Evolutionary conservation across 2,888 invertebrate genomes (phyloP), one percentile per base, ranked within the genome.

Genomic region (Drosophila mimica): DNA sequence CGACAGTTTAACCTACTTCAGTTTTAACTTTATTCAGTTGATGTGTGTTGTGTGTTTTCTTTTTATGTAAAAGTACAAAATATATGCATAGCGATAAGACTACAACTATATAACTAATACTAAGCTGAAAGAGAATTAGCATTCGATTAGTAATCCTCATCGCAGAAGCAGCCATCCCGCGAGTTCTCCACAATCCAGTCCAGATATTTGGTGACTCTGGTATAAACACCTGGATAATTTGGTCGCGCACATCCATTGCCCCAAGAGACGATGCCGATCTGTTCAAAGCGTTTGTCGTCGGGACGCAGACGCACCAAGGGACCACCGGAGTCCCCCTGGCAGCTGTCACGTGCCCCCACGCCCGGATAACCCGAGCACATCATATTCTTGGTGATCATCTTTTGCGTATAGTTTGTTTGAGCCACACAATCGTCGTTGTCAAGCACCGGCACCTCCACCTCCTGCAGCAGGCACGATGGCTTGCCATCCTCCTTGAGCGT

Each of bases 371-470:
- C 92, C 11, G 91, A 92, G 79, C 91, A 92, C 92, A 91, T 91
- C 98, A 98, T 98, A 91, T 97, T 97, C 82, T 97, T 96, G 0
- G 97, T 96, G 80, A 98, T 98, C 96, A 97, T 97, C 62, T 96
- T 95, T 1, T 96, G 94, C 3, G 96, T 96, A 91, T 98, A 98
- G 92, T 96, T 97, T 5, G 97, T 97, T 71, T 95, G 92, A 65
- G 93, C 95, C 56, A 95, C 94, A 89, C 97, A 97, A 62, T 95
- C 95, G 36, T 95, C 94, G 91, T 97, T 97, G 81, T 92, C 92
- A 48, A 93, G 79, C 51, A 93, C 93, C 0, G 93, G 95, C n/a
- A 98, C 96, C 81, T 96, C 96, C 0, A 98, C 98, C 92, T 97
- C 96, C 89, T 97, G 96, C 33, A 98, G 94, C 15, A 96, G 94